phyloP scores from a whole-genome alignment of 2,888 invertebrate species.

The Agriotes lineatus region DNA sequence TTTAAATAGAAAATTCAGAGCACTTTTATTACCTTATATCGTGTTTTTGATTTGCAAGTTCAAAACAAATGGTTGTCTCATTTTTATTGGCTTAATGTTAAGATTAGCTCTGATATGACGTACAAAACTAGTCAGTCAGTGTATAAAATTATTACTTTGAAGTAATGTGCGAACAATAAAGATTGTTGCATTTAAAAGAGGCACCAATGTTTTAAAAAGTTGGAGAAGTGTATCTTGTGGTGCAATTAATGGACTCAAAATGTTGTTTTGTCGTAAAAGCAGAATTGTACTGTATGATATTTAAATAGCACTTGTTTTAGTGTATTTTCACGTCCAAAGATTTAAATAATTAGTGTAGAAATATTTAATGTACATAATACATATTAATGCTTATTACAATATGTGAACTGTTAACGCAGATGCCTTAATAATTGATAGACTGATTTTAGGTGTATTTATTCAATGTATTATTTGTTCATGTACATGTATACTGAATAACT shows the following conservation, averaged over 20 bases:
- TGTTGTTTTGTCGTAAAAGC: slow-evolving; percentile 6
- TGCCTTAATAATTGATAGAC: slow-evolving; percentile 57
- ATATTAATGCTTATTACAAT: slow-evolving; percentile 42
- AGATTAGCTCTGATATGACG: slow-evolving; percentile 31
- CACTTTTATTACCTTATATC: too few species aligned
- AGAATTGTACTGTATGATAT: slow-evolving; percentile 24
- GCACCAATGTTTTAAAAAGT: slow-evolving; percentile 16
- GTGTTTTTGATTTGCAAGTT: too few species aligned
- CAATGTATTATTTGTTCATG: slow-evolving; percentile 41
- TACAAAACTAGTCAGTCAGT: slow-evolving; percentile 32
- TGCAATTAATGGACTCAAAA: not conserved
- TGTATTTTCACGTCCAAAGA: slow-evolving; percentile 46
- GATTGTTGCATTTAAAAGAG: not conserved
- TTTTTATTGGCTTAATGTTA: not conserved
- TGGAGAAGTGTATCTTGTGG: slow-evolving; percentile 7
- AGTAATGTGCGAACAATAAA: not conserved
- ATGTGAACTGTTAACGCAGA: slow-evolving; percentile 51
- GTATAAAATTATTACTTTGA: slow-evolving; percentile 7
- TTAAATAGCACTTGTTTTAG: slow-evolving; percentile 43
- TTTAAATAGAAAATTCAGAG: too few species aligned
- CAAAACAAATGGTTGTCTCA: too few species aligned
- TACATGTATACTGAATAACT: slow-evolving; percentile 30
- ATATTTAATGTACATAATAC: slow-evolving; percentile 39
- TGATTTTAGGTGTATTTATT: slow-evolving; percentile 52
- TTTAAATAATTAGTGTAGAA: slow-evolving; percentile 33